Percentiles rank a stretch among this genome's conserved stretches.
Conservation (phyloP, 2,888 invertebrate genomes). For the Watsonalla binaria region DNA sequence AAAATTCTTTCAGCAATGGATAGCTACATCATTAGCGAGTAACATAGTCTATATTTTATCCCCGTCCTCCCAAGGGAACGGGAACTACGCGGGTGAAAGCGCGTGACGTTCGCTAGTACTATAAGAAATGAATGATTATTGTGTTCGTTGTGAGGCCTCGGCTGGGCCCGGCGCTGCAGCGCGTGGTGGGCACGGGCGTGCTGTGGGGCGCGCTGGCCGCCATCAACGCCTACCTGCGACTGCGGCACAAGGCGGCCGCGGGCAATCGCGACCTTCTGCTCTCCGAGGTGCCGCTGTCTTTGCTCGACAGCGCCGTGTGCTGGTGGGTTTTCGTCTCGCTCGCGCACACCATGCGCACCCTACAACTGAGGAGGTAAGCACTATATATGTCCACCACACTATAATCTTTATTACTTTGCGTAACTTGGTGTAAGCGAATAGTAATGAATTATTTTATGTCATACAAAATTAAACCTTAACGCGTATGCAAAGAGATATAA, state of each 20-base stretch:
- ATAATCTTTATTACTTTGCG: too few species aligned
- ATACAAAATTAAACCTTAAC: too few species aligned
- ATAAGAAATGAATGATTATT: background rate
- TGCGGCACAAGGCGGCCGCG: constrained; percentile 63
- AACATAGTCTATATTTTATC: too few species aligned
- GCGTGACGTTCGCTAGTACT: too few species aligned
- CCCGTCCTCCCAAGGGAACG: too few species aligned
- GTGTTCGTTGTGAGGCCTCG: constrained; percentile 81
- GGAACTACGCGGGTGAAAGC: too few species aligned
- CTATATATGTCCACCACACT: background rate
- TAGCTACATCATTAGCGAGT: too few species aligned
- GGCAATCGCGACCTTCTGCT: constrained; percentile 77
- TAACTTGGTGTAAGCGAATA: too few species aligned
- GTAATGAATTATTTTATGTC: too few species aligned
- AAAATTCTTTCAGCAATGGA: too few species aligned
- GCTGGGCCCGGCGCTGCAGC: constrained; percentile 91
- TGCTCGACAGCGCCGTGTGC: constrained; percentile 91
- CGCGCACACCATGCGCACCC: constrained; percentile 92
- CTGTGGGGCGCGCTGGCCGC: constrained; percentile 91
- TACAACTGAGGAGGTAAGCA: constrained; percentile 85
- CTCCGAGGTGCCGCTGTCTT: constrained; percentile 91
- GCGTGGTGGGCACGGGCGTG: constrained; percentile 90
- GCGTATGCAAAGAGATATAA: too few species aligned
- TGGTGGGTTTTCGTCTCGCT: constrained; percentile 96
- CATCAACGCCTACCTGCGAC: constrained; percentile 91